Evolutionary conservation across 2,888 invertebrate species (phyloP).

Genomic region (Caenorhabditis sp.): DNA sequence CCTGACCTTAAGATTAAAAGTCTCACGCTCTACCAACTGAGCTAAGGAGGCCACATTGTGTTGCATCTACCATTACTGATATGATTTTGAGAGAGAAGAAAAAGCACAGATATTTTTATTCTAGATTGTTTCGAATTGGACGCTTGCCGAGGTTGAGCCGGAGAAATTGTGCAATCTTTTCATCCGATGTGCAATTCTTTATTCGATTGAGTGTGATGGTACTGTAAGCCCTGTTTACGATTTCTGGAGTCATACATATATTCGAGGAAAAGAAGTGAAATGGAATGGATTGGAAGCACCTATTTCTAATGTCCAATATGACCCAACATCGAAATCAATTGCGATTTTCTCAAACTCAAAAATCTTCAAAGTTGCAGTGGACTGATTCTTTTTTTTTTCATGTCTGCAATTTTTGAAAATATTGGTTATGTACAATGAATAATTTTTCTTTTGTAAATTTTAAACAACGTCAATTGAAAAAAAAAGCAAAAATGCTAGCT

Average conservation of each 20-base stretch:
- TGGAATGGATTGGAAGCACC: slow-evolving; percentile 27
- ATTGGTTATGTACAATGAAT: too few relatives aligned
- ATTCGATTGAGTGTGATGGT: slow-evolving; percentile 36
- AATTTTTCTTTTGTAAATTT: too few relatives aligned
- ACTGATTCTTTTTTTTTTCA: too few relatives aligned
- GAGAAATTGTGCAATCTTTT: slow-evolving; percentile 44
- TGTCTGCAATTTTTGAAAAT: too few relatives aligned
- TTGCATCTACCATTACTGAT: too few relatives aligned
- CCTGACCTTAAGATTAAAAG: slow-evolving; percentile 62
- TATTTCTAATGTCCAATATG: slow-evolving; percentile 44
- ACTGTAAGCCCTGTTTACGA: slow-evolving; percentile 40
- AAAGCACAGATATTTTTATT: too few relatives aligned
- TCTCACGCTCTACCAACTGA: slow-evolving; percentile 65
- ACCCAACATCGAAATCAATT: slow-evolving; percentile 40
- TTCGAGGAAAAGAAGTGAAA: slow-evolving; percentile 21
- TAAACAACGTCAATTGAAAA: too few relatives aligned
- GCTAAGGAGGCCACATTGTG: slow-evolving; percentile 58
- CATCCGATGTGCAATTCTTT: slow-evolving; percentile 44
- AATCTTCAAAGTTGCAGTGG: slow-evolving; percentile 28
- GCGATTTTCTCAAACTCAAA: slow-evolving; percentile 34
- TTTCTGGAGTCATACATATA: slow-evolving; percentile 41
- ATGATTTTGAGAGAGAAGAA: too few relatives aligned
- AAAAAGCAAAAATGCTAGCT: too few relatives aligned
- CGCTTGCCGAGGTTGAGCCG: slow-evolving; percentile 25
- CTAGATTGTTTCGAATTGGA: slow-evolving; percentile 45